Evolutionary conservation across 2,113 vertebrate genomes (phyloP).

Genomic region (Pogona vitticeps): DNA sequence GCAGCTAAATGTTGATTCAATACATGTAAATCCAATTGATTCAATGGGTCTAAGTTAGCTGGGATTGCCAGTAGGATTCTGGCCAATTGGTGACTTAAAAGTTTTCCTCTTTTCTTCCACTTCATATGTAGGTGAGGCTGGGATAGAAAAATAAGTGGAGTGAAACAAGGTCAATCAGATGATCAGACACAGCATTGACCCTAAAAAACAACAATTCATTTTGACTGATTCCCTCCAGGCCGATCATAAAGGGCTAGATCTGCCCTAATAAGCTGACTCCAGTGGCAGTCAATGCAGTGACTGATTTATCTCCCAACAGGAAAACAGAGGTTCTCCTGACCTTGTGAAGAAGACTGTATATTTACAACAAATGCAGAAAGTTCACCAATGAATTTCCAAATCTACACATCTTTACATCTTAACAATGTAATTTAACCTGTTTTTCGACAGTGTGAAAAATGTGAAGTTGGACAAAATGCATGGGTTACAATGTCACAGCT

Average conservation of each 20-base stretch:
- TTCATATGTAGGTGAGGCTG: not conserved
- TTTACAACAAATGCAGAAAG: not conserved
- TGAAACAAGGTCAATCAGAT: too few relatives aligned
- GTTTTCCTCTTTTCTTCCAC: not conserved
- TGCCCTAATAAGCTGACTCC: not conserved
- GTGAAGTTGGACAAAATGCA: not conserved
- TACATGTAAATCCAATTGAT: too few relatives aligned
- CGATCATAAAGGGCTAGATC: not conserved
- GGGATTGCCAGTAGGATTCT: too few relatives aligned
- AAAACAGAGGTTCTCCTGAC: not conserved
- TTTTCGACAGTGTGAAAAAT: not conserved
- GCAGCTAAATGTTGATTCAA: too few relatives aligned
- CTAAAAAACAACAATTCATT: not conserved
- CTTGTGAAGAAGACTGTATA: not conserved
- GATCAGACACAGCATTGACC: too few relatives aligned
- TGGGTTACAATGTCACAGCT: not conserved
- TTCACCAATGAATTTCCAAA: not conserved
- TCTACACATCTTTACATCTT: not conserved
- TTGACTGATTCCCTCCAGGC: not conserved
- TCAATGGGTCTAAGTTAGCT: too few relatives aligned
- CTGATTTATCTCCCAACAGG: not conserved
- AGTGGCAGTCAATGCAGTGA: not conserved
- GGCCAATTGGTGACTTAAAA: too few relatives aligned
- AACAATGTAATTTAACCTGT: not conserved
- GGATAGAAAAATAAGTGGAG: not conserved